Evolutionary conservation across 2,113 vertebrate species (phyloP).

Genomic region (Salvelinus namaycush): DNA sequence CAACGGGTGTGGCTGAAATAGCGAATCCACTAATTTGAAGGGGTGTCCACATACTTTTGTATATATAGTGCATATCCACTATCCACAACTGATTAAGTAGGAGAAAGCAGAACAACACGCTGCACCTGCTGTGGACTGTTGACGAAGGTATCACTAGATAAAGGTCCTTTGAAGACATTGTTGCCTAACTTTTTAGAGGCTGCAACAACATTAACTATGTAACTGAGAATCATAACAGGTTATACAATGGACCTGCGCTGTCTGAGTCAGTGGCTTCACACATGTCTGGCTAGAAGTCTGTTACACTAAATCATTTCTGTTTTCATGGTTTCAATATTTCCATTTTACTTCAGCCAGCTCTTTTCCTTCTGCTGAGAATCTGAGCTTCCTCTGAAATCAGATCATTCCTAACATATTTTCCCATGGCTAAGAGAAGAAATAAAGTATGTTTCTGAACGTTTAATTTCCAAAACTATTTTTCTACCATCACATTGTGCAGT

Average conservation of each 20-base stretch:
- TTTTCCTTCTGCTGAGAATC: conserved; percentile 9
- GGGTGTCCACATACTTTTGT: no score
- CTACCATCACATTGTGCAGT: neutral
- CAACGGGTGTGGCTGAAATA: no score
- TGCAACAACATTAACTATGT: neutral
- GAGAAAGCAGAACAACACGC: no score
- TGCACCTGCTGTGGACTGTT: no score
- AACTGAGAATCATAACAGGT: neutral
- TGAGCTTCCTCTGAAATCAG: conserved; percentile 7
- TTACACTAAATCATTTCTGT: neutral
- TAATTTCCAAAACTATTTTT: neutral
- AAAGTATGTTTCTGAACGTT: neutral
- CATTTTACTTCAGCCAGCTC: neutral
- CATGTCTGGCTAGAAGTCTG: neutral
- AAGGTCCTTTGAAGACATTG: neutral
- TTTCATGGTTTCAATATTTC: neutral
- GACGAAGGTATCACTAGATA: neutral
- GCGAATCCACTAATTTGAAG: no score
- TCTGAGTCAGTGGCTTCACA: neutral
- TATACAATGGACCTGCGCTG: neutral
- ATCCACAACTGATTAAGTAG: no score
- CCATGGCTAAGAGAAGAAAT: neutral
- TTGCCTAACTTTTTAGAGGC: neutral
- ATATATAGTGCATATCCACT: no score
- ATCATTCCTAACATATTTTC: conserved; percentile 22